A percentile compares a stretch with the other conserved stretches of the same genome.
Conservation (phyloP, 2,797 vertebrate species). For the Myiotriccus ornatus region DNA sequence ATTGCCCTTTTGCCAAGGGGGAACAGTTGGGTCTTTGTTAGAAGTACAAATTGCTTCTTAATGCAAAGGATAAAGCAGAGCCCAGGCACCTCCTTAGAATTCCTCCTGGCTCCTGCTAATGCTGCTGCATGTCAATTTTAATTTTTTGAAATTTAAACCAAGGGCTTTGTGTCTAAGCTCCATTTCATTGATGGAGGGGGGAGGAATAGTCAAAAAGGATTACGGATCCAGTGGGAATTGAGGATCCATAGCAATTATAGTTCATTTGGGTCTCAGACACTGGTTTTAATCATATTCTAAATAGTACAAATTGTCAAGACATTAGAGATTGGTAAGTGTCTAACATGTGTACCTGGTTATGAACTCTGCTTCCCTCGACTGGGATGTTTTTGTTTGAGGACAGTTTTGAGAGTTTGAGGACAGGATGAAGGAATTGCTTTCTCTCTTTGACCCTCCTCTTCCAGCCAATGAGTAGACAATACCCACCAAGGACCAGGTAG, state of each 20-base stretch:
- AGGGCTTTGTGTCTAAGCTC: constrained; percentile 81
- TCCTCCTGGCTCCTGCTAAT: constrained; percentile 72
- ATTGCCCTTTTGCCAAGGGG: constrained; percentile 78
- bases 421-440: not conserved
- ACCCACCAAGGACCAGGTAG: not conserved
- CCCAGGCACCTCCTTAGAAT: constrained; percentile 77
- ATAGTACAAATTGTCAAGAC: constrained; percentile 70
- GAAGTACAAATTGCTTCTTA: constrained; percentile 84
- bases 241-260: constrained; percentile 77
- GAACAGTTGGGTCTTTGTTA: constrained; percentile 74
- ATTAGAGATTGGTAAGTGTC: constrained; percentile 66
- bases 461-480: not conserved
- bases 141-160: constrained; percentile 83
- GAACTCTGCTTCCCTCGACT: constrained; percentile 8
- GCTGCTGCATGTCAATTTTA: constrained; percentile 82
- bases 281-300: constrained; percentile 75
- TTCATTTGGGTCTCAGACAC: constrained; percentile 77
- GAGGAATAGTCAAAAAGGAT: constrained; percentile 80
- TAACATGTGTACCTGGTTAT: constrained; percentile 38
- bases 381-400: no score
- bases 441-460: not conserved
- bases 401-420: not conserved
- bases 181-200: constrained; percentile 71
- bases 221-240: constrained; percentile 68
- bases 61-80: constrained; percentile 77